These are phyloP conservation scores for Autographa gamma DNA, from an alignment of 2,888 invertebrate genomes.

Conservation along the genomic window DNA sequence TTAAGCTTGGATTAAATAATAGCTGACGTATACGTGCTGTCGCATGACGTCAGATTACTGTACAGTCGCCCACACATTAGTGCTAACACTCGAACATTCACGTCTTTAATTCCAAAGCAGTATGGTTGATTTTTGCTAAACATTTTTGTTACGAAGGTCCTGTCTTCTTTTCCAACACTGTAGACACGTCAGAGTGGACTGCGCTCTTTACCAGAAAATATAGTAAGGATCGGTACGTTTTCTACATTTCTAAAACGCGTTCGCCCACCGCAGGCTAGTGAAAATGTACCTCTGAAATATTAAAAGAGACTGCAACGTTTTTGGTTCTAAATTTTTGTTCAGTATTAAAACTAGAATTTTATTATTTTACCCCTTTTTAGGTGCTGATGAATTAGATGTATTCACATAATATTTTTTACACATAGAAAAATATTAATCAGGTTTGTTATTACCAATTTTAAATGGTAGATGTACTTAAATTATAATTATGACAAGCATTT, in stretches of 20 bases:
- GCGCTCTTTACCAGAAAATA: slow-evolving; percentile 94
- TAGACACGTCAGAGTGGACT: slow-evolving; percentile 93
- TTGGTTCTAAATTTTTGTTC: not conserved
- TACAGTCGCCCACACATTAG: not conserved
- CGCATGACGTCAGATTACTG: slow-evolving; percentile 82
- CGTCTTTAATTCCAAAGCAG: not conserved
- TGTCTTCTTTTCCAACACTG: slow-evolving; percentile 82
- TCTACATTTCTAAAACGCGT: slow-evolving; percentile 48
- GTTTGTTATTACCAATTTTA: no score
- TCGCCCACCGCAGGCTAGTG: slow-evolving; percentile 16
- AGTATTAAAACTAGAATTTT: no score
- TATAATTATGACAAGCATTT: no score
- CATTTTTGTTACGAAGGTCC: not conserved
- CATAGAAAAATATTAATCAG: no score
- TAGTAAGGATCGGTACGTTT: slow-evolving; percentile 91
- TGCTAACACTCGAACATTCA: not conserved
- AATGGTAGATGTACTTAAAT: no score
- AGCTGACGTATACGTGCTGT: slow-evolving; percentile 95
- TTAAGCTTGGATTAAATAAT: slow-evolving; percentile 95
- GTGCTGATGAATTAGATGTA: no score
- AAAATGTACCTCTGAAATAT: slow-evolving; percentile 36
- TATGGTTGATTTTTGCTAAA: not conserved
- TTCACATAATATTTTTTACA: no score
- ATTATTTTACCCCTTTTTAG: no score
- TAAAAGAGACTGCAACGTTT: slow-evolving; percentile 29